These are phyloP conservation scores for Spea hammondii DNA, from an alignment of 2,797 vertebrate species.

Conservation along the genomic window DNA sequence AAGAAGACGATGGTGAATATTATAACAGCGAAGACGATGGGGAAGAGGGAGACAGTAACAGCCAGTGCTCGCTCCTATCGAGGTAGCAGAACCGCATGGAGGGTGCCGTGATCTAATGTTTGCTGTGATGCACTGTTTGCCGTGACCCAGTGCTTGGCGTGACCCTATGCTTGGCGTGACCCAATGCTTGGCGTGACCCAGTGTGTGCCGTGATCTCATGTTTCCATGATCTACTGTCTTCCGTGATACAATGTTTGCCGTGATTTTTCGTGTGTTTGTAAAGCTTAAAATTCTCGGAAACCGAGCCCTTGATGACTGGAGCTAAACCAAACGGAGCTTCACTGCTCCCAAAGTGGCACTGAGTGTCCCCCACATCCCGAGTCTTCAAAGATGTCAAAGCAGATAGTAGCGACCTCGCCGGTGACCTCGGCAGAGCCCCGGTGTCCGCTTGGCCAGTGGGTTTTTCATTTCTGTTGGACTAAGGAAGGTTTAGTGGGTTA, in stretches of 20 bases:
- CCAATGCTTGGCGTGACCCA: constrained; percentile 3
- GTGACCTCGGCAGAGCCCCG: too few relatives aligned
- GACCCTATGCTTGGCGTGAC: not conserved
- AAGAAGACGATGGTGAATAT: constrained; percentile 50
- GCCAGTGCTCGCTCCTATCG: constrained; percentile 57
- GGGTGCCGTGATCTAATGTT: not conserved
- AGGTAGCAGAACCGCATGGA: constrained; percentile 33
- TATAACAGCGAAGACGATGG: constrained; percentile 58
- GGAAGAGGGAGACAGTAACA: constrained; percentile 56
- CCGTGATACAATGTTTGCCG: not conserved
- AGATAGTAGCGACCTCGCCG: too few relatives aligned
- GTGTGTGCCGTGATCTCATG: not conserved
- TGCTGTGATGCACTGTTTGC: constrained; percentile 32
- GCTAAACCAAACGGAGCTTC: too few relatives aligned
- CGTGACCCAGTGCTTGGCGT: constrained; percentile 3
- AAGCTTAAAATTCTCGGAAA: too few relatives aligned
- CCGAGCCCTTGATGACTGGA: too few relatives aligned
- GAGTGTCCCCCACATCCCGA: too few relatives aligned
- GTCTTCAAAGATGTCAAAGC: too few relatives aligned
- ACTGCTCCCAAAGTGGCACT: too few relatives aligned
- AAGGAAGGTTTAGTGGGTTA: too few relatives aligned
- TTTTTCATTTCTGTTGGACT: too few relatives aligned
- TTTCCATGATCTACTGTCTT: not conserved
- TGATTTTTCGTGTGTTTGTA: not conserved
- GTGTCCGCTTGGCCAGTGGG: too few relatives aligned